These are phyloP conservation scores for Halichoeres trimaculatus DNA, from an alignment of 2,113 vertebrate genomes.

Conservation along the genomic window DNA sequence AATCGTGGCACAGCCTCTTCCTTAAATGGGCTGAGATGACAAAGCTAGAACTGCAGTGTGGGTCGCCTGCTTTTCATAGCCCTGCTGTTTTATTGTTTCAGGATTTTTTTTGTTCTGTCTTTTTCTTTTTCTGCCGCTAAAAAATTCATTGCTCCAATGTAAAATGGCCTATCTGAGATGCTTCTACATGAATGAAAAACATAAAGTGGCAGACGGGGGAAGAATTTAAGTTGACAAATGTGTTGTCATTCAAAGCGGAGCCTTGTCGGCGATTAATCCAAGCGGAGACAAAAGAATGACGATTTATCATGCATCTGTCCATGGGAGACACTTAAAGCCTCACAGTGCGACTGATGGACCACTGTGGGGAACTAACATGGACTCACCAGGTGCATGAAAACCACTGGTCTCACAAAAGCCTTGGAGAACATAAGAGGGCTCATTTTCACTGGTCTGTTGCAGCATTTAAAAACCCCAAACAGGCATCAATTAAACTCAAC, in stretches of 20 bases:
- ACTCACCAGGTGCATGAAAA: background rate
- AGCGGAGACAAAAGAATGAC: conserved; percentile 24
- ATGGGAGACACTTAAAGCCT: conserved; percentile 31
- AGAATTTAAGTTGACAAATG: conserved; percentile 14
- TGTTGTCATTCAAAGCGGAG: conserved; percentile 25
- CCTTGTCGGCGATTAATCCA: background rate
- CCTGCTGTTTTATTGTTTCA: conserved; percentile 19
- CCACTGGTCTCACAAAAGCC: background rate
- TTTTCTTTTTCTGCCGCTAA: conserved; percentile 13
- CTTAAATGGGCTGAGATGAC: conserved; percentile 72
- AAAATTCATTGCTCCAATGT: conserved; percentile 26
- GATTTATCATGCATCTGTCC: conserved; percentile 24
- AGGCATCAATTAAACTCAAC: background rate
- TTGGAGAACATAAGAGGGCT: background rate
- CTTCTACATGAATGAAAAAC: conserved; percentile 19
- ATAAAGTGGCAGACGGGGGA: conserved; percentile 18
- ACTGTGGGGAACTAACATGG: background rate
- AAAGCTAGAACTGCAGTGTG: conserved; percentile 60
- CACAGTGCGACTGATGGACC: background rate
- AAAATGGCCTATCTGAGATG: conserved; percentile 1
- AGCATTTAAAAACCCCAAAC: no score
- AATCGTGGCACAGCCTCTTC: conserved; percentile 56
- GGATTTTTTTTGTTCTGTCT: conserved; percentile 10
- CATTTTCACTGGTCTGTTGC: no score
- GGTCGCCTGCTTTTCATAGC: conserved; percentile 37